Base-by-base conservation (phyloP, 2,888 invertebrate genomes). In the Hemaris fuciformis region DNA sequence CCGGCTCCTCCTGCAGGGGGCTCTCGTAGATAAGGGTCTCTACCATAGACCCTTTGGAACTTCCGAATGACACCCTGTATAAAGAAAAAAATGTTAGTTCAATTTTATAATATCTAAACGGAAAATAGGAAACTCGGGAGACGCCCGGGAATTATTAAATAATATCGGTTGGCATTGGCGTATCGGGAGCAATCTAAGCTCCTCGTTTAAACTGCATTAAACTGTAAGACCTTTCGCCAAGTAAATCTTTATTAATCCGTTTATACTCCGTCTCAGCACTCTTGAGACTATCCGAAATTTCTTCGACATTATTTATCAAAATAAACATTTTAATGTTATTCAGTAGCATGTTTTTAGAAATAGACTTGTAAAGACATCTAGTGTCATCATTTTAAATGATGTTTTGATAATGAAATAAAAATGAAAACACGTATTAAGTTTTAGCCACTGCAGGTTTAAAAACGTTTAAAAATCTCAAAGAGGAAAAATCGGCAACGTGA, bases 21-120 rank as follows among this genome's bases (percentile, higher is more conserved):
- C 95, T 96, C 93, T 98, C 98, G 91, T 96, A 98, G 74, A 98
- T 97, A 72, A 98, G 93, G 57, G 98, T 98, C 93, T 98, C 98
- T 69, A 98, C 98, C 98, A 98, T 98, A 59, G 98, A 98, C 71
- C 98, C 98, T 88, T 98, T 98, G 73, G 97, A 97, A 85, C 97
- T 98, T 72, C 98, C 98, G 89, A 98, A 98, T 59, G 98, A 98
- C 71, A 98, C 98, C 94, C 98, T 98, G 94, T 59, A 22, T 23
- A 46, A 59, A 42, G 41, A 27, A 62, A 41, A 62, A 31, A 46
- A 38, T 4, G 23, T 59, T 48, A 22, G 22, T 46, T 38, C 4
- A n/a, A n/a, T n/a, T n/a, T n/a, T n/a, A 56, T 8, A 4, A 15
- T 53, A 31, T 53, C 8, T 8, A 8, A 2, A 13, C 8, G 13